Evolutionary conservation across 2,113 vertebrate genomes (phyloP), one percentile per base, ranked within the genome.

Genomic region (Solenodon paradoxus): DNA sequence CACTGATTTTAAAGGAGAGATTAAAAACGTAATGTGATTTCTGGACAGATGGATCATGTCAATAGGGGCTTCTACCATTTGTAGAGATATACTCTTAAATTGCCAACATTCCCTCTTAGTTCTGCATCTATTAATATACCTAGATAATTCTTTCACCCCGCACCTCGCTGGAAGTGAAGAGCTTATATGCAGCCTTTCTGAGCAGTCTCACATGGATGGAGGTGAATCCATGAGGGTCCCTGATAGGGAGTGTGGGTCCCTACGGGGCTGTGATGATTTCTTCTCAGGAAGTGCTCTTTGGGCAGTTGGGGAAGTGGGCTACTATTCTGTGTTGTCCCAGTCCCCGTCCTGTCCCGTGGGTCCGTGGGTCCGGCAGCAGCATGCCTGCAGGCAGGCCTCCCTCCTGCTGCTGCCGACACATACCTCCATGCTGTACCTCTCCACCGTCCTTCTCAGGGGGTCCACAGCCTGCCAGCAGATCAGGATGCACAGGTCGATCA

Each of bases 401-500:
- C 24, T 42, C 84, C 32, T n/a, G 38, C 51, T 0, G 2, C 15
- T 1, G 4, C 20, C 1, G 0, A 42, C 0, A 0, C 98, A 97
- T 98, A 99, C 99, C 99, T 99, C 99, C 98, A 99, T 98, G 98
- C 99, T 99, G 98, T 99, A 99, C 95, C 99, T 98, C 98, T 99
- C 99, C 97, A 99, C 99, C 2, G 99, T 99, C 98, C 99, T 99
- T 97, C 99, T 99, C 96, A 99, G 99, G 40, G 99, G 99, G 97
- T 99, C 99, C 97, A 99, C 99, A 74, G 99, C 99, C 98, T 99
- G 99, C 99, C 99, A 99, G 98, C 99, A 99, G 98, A 99, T 99
- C 97, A 99, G 98, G 98, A 99, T 99, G 98, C 99, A 99, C 93
- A 99, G 98, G 98, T 99, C 99, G 96, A 99, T 99, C 87, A 99